Percentiles rank a stretch among this genome's conserved stretches.
These are phyloP conservation scores for Hirtodrosophila trivittata DNA, from an alignment of 2,888 invertebrate genomes.

Conservation along the genomic window DNA sequence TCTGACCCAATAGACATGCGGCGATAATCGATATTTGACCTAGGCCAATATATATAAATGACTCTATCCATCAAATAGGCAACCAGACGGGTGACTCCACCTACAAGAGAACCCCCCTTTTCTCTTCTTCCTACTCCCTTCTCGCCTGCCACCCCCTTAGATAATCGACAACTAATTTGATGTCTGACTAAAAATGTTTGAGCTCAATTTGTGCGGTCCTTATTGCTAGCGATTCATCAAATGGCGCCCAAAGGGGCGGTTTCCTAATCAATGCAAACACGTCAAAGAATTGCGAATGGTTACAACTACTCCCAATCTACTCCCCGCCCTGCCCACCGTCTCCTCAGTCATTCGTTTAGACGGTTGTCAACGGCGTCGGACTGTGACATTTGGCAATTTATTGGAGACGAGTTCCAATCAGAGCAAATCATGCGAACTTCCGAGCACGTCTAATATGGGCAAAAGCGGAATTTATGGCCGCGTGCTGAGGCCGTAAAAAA, in stretches of 20 bases:
- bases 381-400: slow-evolving; percentile 78
- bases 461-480: slow-evolving; percentile 69
- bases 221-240: slow-evolving; percentile 40
- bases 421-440: slow-evolving; percentile 72
- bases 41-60: slow-evolving; percentile 73
- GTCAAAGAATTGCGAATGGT: slow-evolving; percentile 50
- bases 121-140: neutral
- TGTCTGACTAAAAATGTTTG: slow-evolving; percentile 62
- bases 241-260: slow-evolving; percentile 28
- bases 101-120: neutral
- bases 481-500: slow-evolving; percentile 66
- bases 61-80: slow-evolving; percentile 33
- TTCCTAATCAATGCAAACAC: slow-evolving; percentile 71
- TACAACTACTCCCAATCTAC: slow-evolving; percentile 2
- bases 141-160: slow-evolving; percentile 10
- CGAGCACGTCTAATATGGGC: slow-evolving; percentile 53
- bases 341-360: neutral
- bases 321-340: neutral
- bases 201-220: slow-evolving; percentile 37
- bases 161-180: slow-evolving; percentile 76
- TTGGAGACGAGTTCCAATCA: slow-evolving; percentile 77
- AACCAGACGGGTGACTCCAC: too few relatives aligned
- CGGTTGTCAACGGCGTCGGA: slow-evolving; percentile 52
- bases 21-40: slow-evolving; percentile 78
- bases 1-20: slow-evolving; percentile 61